Evolutionary conservation across 2,888 invertebrate genomes (phyloP), one percentile per base, ranked within the genome.

Genomic region (Euplexia lucipara): DNA sequence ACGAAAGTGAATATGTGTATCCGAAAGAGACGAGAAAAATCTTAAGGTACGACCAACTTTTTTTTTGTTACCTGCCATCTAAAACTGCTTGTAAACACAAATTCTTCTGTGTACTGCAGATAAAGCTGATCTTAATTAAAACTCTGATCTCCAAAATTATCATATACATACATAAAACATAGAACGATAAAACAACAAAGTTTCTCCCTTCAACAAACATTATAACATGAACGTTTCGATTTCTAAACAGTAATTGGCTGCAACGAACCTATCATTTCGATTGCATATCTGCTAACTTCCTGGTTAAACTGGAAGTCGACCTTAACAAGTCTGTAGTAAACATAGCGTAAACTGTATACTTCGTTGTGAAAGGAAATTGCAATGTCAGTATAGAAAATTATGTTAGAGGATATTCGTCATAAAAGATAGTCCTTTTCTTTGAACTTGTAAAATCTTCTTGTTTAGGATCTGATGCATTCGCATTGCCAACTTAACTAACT

Each of bases 251-350:
- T 44, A 75, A 68, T 74, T 75, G 42, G 34, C 42, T 56, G 35
- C 35, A 59, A 18, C 45, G 22, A 60, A 70, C 42, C 75, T 52
- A 70, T 69, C 14, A 70, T 41, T 75, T 61, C 44, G 34, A 74
- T 66, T 53, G 48, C 58, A 67, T 66, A 73, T 56, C 47, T 57
- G 41, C 37, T 35, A n/a, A 16, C 75, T 74, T 70, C 70, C 71
- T 54, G 8, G 45, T 65, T 60, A n/a, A 64, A 59, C 61, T 62
- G 30, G 58, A 69, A 60, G 52, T 26, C 45, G 26, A 61, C 56
- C 54, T 65, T n/a, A 44, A 53, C 42, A 16, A 48, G 30, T 35
- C 37, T 34, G 9, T 26, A 41, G 35, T 51, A 70, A 35, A 66
- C 45, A 44, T 22, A 54, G 16, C 18, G 20, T 20, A 18, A n/a